Percentiles rank a stretch among this genome's conserved stretches.
Conservation (phyloP, 1,140 invertebrate genomes). For the Drosophila teissieri region DNA sequence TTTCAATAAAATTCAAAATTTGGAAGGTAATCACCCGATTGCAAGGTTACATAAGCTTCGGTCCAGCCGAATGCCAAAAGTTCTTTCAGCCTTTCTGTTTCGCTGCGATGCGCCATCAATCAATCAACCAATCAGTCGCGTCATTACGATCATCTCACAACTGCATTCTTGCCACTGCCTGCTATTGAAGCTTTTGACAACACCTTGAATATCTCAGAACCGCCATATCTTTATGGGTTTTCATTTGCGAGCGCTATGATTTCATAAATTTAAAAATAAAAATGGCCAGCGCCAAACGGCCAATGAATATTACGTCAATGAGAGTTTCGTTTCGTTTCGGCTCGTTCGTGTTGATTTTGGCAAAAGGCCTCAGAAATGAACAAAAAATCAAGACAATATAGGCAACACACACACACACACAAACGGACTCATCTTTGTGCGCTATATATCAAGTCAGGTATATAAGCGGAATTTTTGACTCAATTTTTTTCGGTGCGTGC, state of each 20-base stretch:
- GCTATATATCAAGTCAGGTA: constrained; percentile 56
- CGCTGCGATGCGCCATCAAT: constrained; percentile 26
- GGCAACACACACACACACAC: constrained; percentile 27
- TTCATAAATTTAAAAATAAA: constrained; percentile 78
- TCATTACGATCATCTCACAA: constrained; percentile 31
- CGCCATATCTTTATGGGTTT: constrained; percentile 35
- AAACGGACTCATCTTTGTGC: not conserved
- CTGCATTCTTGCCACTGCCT: constrained; percentile 13
- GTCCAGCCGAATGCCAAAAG: constrained; percentile 7
- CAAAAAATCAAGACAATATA: constrained; percentile 40
- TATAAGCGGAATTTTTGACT: constrained; percentile 59
- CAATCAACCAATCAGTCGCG: constrained; percentile 32
- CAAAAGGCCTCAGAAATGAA: constrained; percentile 66
- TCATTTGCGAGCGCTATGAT: constrained; percentile 57
- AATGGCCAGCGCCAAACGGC: constrained; percentile 48
- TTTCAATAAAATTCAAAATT: no score
- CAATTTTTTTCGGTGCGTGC: constrained; percentile 57
- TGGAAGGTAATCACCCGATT: not conserved
- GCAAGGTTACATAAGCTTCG: constrained; percentile 33
- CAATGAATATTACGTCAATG: constrained; percentile 78
- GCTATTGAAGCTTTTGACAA: constrained; percentile 43
- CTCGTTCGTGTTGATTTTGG: constrained; percentile 65
- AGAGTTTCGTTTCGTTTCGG: constrained; percentile 49
- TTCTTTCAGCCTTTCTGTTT: constrained; percentile 9
- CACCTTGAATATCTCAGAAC: constrained; percentile 52